Base-by-base conservation (phyloP, 2,888 invertebrate genomes). In the Crematogaster levior region DNA sequence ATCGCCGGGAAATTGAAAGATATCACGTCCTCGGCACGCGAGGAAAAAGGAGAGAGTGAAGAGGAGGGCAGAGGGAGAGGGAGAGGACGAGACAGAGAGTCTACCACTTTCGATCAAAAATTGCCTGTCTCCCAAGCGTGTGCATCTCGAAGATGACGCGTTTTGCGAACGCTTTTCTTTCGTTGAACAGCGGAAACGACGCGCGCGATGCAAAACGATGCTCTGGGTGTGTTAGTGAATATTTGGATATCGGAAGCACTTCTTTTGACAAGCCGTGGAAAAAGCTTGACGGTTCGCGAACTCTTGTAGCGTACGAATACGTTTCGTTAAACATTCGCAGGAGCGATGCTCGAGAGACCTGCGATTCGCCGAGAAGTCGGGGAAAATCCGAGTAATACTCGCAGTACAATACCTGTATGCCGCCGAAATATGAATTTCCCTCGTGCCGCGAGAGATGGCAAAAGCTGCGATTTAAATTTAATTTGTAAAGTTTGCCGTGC, bases 1-100 rank as follows among this genome's bases (percentile, higher is more conserved):
- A 86, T 86, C 88, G 85, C 75, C 85, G 83, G 89, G 89, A 90
- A 92, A 91, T 91, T 91, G 87, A 91, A 92, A 90, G 91, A 91
- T 89, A 90, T 87, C 87, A 83, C 68, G 43, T 58, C 51, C 72
- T 73, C 68, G 80, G 60, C 75, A 56, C 56, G 43, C 43, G 56
- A 66, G 27, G 37, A 12, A 46, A 12, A 34, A 66, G 56, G 34
- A 34, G 24, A 21, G 10, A 56, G 37, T 3, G 3, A 12, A 18
- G 24, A 53, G 24, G 18, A 24, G 21, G 43, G 43, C 7, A 46
- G 43, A 34, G 18, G 30, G 43, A 65, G 18, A 61, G n/a, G 40
- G 43, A n/a, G n/a, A n/a, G n/a, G n/a, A n/a, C n/a, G n/a, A 72
- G 24, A 58, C 24, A 37, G 74, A 48, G 9, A 30, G 43, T 70